Percentiles rank a stretch among this genome's conserved stretches.
Evolutionary conservation across 37 sponge, comb jelly and placozoan species (phyloP).

Genomic region (Corticium candelabrum): DNA sequence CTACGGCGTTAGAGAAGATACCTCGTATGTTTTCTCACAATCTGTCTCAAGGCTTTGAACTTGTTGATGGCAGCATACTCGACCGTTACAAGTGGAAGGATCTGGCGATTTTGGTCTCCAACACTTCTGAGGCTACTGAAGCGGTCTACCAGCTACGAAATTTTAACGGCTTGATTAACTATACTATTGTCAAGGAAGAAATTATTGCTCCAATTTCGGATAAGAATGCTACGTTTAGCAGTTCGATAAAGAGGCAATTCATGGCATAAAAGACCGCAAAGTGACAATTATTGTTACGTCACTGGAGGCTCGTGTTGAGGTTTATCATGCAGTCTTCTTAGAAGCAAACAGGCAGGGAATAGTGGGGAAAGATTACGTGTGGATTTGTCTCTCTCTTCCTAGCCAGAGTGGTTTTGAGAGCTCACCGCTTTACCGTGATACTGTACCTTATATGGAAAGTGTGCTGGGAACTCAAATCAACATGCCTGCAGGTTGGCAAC

Average conservation of each 20-base stretch:
- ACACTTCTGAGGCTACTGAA: neutral
- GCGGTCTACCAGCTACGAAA: neutral
- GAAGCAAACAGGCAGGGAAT: neutral
- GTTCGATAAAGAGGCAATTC: neutral
- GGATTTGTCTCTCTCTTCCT: neutral
- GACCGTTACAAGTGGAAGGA: neutral
- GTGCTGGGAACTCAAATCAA: too few species aligned
- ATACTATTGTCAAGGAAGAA: neutral
- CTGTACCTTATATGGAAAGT: too few species aligned
- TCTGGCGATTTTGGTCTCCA: neutral
- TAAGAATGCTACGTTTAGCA: neutral
- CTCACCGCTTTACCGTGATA: too few species aligned
- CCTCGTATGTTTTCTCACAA: neutral
- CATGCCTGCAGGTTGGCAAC: too few species aligned
- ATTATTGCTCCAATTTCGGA: neutral
- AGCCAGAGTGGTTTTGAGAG: too few species aligned
- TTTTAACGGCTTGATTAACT: neutral
- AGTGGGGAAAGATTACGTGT: neutral
- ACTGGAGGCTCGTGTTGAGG: neutral
- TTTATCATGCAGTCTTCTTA: neutral
- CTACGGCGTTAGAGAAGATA: too few species aligned
- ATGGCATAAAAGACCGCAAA: neutral
- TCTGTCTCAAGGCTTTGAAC: neutral
- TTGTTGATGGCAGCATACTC: neutral
- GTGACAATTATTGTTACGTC: neutral